Conservation (phyloP, 2,888 invertebrate species). For the Philereme vetulata region DNA sequence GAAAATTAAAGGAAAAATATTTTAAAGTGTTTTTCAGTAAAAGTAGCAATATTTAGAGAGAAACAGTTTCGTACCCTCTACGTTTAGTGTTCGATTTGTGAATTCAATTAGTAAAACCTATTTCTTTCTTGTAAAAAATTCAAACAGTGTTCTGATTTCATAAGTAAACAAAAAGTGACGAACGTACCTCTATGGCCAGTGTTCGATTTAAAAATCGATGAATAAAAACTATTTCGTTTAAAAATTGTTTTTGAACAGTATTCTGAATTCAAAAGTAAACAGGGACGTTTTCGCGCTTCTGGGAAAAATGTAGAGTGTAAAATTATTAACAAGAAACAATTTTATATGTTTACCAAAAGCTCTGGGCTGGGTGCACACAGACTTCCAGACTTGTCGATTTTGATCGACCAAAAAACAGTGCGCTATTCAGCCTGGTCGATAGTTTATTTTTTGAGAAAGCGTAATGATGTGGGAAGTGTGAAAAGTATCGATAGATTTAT, state of each 20-base stretch:
- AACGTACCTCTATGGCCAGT: conserved; percentile 1
- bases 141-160: no score
- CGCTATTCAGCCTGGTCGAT: no score
- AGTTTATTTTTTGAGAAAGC: conserved; percentile 35
- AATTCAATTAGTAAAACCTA: no score
- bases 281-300: not conserved
- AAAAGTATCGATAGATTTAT: conserved; percentile 43
- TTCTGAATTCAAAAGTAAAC: conserved; percentile 17
- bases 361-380: not conserved
- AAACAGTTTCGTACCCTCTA: no score
- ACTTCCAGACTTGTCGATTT: no score
- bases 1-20: conserved; percentile 30
- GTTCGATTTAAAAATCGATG: conserved; percentile 15
- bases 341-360: not conserved
- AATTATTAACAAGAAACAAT: not conserved
- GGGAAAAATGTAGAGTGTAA: not conserved
- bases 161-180: not conserved
- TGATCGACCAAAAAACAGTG: no score
- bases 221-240: conserved; percentile 12
- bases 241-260: not conserved
- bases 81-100: no score
- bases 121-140: no score
- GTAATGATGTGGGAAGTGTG: conserved; percentile 42
- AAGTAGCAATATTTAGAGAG: conserved; percentile 3
- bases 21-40: not conserved